Evolutionary conservation across 2,113 vertebrate genomes (phyloP), one percentile per base, ranked within the genome.

Genomic region (Cryptotis parvus): DNA sequence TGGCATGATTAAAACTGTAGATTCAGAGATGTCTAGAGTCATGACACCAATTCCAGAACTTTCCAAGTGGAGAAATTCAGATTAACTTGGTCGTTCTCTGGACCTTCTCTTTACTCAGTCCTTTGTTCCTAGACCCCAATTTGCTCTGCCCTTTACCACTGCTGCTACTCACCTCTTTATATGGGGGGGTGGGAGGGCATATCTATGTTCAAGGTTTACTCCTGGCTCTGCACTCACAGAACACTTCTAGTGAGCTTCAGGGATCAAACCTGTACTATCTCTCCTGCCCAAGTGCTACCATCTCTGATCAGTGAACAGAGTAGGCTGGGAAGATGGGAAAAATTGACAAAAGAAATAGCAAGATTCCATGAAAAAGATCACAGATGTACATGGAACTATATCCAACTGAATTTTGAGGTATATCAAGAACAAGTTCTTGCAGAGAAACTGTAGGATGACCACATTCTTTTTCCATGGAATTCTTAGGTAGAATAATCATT

Each of bases 401-500:
- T 18, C 43, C 52, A 33, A 3, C 9, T 26, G 3, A 35, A 58
- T 29, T 65, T 22, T 24, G 8, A 16, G 4, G 39, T 15, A 43
- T 20, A n/a, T 65, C 69, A 76, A 75, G 20, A 58, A n/a, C 26
- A 72, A 81, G 37, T 27, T 73, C 61, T 15, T 0, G 0, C 12
- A 24, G 35, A 75, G n/a, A 1, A 65, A 7, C 11, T n/a, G 29
- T 24, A 43, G 14, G 31, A 3, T 39, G 43, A 37, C 8, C 20
- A 27, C 1, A 26, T 12, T 49, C 78, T 58, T 20, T 58, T 20
- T 24, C 18, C 18, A 58, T 2, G 3, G 16, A 45, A 66, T 73
- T 74, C 81, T 93, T 45, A 49, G n/a, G n/a, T n/a, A n/a, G 43
- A 92, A 70, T 81, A 82, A 15, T 49, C 41, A 68, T 29, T 55